phyloP scores from a whole-genome alignment of 2,113 vertebrate species.

The Chaetorhynchus papuensis region DNA sequence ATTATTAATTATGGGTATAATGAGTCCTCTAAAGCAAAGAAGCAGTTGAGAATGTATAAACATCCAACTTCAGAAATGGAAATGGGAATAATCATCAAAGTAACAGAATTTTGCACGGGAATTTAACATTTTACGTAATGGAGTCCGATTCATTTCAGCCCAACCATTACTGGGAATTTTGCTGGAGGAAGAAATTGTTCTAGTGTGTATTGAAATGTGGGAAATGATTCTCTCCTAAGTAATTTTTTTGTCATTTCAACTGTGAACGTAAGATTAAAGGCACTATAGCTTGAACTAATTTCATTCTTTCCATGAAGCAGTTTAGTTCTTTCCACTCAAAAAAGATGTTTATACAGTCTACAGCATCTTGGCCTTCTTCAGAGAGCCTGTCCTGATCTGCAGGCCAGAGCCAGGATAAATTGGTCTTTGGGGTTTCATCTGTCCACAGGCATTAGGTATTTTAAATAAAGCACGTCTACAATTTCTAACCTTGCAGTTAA shows the following conservation, averaged over 20 bases:
- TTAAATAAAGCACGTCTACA: neutral
- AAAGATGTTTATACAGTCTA: neutral
- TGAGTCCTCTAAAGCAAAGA: neutral
- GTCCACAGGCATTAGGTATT: neutral
- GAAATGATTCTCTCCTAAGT: neutral
- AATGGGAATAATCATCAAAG: slow-evolving; percentile 1
- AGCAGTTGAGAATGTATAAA: neutral
- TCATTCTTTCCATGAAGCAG: neutral
- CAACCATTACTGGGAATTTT: neutral
- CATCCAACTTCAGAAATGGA: neutral
- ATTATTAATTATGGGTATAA: neutral
- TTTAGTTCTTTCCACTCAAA: neutral
- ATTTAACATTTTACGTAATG: neutral
- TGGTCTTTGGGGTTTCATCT: neutral
- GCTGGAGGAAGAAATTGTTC: neutral
- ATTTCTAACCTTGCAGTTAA: neutral
- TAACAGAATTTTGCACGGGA: neutral
- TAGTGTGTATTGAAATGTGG: neutral
- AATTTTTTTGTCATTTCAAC: slow-evolving; percentile 29
- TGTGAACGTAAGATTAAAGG: neutral
- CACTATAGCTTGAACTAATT: neutral
- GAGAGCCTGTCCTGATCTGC: neutral
- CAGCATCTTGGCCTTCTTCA: neutral
- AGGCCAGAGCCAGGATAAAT: neutral
- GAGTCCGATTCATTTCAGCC: neutral